phyloP scores from a whole-genome alignment of 2,888 invertebrate genomes.

The Operophtera brumata region DNA sequence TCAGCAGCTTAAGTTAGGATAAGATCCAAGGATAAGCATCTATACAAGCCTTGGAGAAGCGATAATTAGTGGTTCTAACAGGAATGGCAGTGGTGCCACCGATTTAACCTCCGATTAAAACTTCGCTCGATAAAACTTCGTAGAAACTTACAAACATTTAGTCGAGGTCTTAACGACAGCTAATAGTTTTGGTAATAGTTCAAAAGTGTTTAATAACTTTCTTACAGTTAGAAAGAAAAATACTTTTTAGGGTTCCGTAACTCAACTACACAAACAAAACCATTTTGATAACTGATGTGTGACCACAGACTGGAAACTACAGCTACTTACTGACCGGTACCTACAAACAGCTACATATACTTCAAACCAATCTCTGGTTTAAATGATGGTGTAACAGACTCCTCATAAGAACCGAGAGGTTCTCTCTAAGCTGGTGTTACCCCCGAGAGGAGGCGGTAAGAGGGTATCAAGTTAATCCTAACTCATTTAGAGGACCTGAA shows the following conservation, averaged over 20 bases:
- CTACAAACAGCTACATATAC: too few relatives aligned
- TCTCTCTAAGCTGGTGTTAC: conserved; percentile 3
- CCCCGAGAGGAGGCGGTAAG: background rate
- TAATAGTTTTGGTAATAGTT: conserved; percentile 4
- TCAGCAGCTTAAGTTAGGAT: too few relatives aligned
- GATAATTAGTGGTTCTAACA: background rate
- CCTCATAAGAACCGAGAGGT: conserved; percentile 1
- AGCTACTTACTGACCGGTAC: too few relatives aligned
- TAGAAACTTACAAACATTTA: background rate
- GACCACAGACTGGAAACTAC: too few relatives aligned
- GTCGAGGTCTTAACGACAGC: conserved; percentile 10
- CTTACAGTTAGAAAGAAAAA: background rate
- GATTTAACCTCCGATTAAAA: conserved; percentile 13
- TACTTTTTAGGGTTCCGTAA: background rate
- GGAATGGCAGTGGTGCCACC: background rate
- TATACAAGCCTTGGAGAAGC: background rate
- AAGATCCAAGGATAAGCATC: background rate
- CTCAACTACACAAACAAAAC: too few relatives aligned
- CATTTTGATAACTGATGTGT: too few relatives aligned
- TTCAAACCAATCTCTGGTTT: background rate
- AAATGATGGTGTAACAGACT: background rate
- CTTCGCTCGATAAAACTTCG: conserved; percentile 1
- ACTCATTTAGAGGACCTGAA: background rate
- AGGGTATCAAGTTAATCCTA: conserved; percentile 11
- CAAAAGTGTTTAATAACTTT: background rate